Evolutionary conservation across 2,888 invertebrate species (phyloP), one percentile per base, ranked within the genome.

Genomic region (Asteroscopus sphinx): DNA sequence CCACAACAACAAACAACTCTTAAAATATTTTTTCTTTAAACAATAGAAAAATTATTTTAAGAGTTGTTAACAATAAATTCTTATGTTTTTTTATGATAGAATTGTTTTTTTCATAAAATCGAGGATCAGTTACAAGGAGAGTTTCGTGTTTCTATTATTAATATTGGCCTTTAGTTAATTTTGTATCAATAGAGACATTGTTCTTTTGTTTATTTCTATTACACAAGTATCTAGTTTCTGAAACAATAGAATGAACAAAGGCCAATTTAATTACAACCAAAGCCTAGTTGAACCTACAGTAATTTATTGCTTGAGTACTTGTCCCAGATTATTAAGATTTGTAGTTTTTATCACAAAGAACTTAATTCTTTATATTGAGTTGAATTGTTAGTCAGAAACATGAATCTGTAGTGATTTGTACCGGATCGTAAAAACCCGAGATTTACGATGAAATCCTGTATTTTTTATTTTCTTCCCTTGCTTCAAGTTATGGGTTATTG

Each of bases 401-500:
- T 30, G 55, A 58, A 16, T 7, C 16, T 16, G 36, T 54, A 67
- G 45, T 47, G 54, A 58, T 71, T 55, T 44, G 54, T 67, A 35
- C 40, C 17, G 5, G 26, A 45, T 67, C 67, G 52, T 69, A 71
- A 67, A 67, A 68, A 26, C 33, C 26, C 15, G 7, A 48, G 39
- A n/a, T 69, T 70, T 70, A 71, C 58, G 69, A 69, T 15, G 39
- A 64, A 25, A 40, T 39, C 17, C 32, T 36, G 39, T 52, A 55
- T 68, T 63, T 69, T 69, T 68, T 63, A 67, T 58, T 58, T 26
- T 33, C 9, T 63, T 35, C 41, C 35, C 35, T 48, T 62, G 12
- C 21, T 47, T 37, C 40, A 32, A 40, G 45, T 71, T 58, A 55
- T 52, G 8, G 46, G n/a, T 37, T 67, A 58, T 58, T 49, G 45